Percentiles rank a stretch among this genome's conserved stretches.
phyloP scores from a whole-genome alignment of 2,888 invertebrate species.

The Allophyes oxyacanthae region DNA sequence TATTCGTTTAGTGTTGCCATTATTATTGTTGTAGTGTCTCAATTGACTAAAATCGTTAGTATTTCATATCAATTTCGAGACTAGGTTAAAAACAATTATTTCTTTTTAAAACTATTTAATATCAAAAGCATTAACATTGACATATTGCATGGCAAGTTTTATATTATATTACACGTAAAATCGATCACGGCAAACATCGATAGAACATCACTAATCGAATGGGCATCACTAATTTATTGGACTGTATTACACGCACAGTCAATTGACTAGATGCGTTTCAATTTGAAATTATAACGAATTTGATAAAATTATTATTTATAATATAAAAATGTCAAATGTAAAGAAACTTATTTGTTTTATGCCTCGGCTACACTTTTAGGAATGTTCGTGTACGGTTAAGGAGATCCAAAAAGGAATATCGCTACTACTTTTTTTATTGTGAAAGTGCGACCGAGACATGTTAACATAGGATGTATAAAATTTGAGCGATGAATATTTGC shows the following conservation, averaged over 20 bases:
- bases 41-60: constrained; percentile 22
- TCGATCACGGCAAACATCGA: constrained; percentile 51
- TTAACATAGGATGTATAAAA: constrained; percentile 62
- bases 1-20: constrained; percentile 1
- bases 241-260: constrained; percentile 40
- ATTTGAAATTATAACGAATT: constrained; percentile 33
- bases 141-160: constrained; percentile 56
- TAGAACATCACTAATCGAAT: constrained; percentile 43
- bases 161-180: constrained; percentile 26
- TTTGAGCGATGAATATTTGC: constrained; percentile 75
- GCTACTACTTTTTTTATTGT: constrained; percentile 16
- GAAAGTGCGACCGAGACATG: constrained; percentile 24
- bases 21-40: background rate
- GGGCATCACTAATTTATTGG: constrained; percentile 55
- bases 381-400: constrained; percentile 36
- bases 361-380: constrained; percentile 32
- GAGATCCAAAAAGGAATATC: constrained; percentile 46
- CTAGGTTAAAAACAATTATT: constrained; percentile 38
- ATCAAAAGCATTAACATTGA: constrained; percentile 49
- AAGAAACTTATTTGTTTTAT: constrained; percentile 22
- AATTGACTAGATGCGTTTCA: constrained; percentile 62
- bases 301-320: constrained; percentile 16
- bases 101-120: constrained; percentile 28
- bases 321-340: constrained; percentile 47
- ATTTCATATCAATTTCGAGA: constrained; percentile 19